Base-by-base conservation (phyloP, 2,797 vertebrate species). In the Petrocephalus sullivani region DNA sequence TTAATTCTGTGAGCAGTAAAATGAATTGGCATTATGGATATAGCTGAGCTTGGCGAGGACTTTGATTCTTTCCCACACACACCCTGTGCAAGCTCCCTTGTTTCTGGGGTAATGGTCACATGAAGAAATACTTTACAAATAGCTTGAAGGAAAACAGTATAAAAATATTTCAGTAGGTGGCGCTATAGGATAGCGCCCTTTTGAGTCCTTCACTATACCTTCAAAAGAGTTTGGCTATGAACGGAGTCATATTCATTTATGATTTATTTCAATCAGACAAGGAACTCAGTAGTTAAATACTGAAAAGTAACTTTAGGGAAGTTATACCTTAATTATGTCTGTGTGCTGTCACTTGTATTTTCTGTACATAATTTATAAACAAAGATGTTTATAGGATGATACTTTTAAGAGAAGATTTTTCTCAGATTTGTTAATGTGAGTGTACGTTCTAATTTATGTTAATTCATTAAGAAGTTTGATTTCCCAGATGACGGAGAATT, bases 161-260 rank as follows among this genome's bases (percentile, higher is more conserved):
- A 89, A 87, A 85, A 90, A 94, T 83, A 67, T 88, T 91, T 93
- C 96, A 95, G 91, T 92, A 96, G 96, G 93, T 95, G 96, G 96
- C 92, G 94, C 95, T 95, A 95, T 93, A 96, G 95, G 94, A 96
- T 93, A 94, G 94, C 87, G 81, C 92, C 88, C 64, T 81, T 28
- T 51, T 41, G 4, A 19, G 54, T 75, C 28, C 67, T 16, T 19
- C 51, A 23, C 33, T 75, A 37, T 23, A 14, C 33, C 37, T 14
- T 88, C 46, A 85, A 85, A 12, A 54, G 33, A 14, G 21, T 84
- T 6, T 51, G 12, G 23, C 4, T 2, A 46, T 33, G 56, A 56
- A 19, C 14, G 3, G 16, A 64, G 7, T 57, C 33, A 14, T 37
- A 56, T 58, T 85, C 33, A 71, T 21, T 37, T 88, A 53, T 14